Evolutionary conservation across 2,113 vertebrate genomes (phyloP), one percentile per base, ranked within the genome.

Genomic region (Peromyscus maniculatus): DNA sequence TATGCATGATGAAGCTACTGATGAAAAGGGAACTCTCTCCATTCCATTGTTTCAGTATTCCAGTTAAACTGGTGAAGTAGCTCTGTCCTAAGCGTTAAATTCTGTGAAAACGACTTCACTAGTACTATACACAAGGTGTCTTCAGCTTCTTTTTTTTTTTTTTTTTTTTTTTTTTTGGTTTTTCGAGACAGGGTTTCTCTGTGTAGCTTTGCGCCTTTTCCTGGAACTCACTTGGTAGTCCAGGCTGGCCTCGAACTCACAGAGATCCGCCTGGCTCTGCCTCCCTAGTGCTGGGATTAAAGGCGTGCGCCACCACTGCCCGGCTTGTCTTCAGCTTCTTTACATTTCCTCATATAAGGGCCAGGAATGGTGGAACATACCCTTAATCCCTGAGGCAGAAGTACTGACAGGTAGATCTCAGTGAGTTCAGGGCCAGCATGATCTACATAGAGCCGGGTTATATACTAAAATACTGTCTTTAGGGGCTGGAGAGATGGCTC

Each of bases 1-100:
- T 22, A 91, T 28, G 59, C 36, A 89, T 80, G 28, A 16, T 71
- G 2, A 1, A 57, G n/a, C 22, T 77, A 87, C 9, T 24, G 17
- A 91, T 69, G 91, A 91, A 95, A 87, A 87, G 24, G 31, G 93
- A 95, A 91, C 55, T 59, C 39, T 93, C 67, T 95, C 79, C 33
- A 83, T 67, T 75, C 82, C 77, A 91, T 79, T 94, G 82, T 87
- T 94, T 96, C 36, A 88, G 22, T 89, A 88, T 26, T 36, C 57
- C 24, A 93, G 9, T 88, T 75, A 93, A 86, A 91, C 36, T 66
- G n/a, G 43, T 33, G n/a, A 89, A 78, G 49, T 89, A 77, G 57
- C 12, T 82, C 13, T 90, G 57, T 12, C 94, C 49, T 69, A 87
- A 43, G 43, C 28, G 1, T 22, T 91, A 79, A 89, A 80, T 80